phyloP scores from a whole-genome alignment of 1,140 invertebrate species.

The Drosophila auraria region DNA sequence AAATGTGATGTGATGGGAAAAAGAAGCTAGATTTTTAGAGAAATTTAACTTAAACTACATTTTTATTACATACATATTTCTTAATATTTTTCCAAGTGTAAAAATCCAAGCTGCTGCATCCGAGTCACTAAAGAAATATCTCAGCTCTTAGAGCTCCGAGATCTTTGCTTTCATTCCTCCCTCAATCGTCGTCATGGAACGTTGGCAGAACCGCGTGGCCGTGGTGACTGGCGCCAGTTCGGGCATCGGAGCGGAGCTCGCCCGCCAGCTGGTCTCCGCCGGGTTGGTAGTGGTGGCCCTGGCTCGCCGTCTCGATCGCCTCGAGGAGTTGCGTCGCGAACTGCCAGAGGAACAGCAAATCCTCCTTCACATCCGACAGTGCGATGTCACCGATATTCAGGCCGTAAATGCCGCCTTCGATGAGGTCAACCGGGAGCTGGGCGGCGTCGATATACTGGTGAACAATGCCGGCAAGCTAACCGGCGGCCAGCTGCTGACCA shows the following conservation, averaged over 20 bases:
- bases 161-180: constrained; percentile 27
- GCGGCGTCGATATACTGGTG: constrained; percentile 89
- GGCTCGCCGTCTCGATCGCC: constrained; percentile 87
- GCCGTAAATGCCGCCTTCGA: constrained; percentile 88
- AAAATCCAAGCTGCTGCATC: not conserved
- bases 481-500: constrained; percentile 81
- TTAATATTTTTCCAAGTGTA: not conserved
- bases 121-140: not conserved
- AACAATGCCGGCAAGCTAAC: constrained; percentile 90
- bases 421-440: constrained; percentile 86
- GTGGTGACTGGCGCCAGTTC: constrained; percentile 90
- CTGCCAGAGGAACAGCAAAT: constrained; percentile 35
- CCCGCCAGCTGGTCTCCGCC: constrained; percentile 86
- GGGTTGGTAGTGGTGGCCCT: constrained; percentile 90
- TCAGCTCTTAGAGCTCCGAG: too few species aligned
- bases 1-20: too few species aligned
- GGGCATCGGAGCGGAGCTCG: constrained; percentile 89
- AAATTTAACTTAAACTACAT: too few species aligned
- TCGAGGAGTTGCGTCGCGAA: constrained; percentile 85
- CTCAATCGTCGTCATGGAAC: constrained; percentile 87
- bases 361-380: constrained; percentile 85
- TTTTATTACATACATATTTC: too few species aligned
- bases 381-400: constrained; percentile 88
- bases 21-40: too few species aligned
- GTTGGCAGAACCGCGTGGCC: constrained; percentile 88